phyloP scores from a whole-genome alignment of 2,888 invertebrate genomes.

The Lamellibrachia columna region DNA sequence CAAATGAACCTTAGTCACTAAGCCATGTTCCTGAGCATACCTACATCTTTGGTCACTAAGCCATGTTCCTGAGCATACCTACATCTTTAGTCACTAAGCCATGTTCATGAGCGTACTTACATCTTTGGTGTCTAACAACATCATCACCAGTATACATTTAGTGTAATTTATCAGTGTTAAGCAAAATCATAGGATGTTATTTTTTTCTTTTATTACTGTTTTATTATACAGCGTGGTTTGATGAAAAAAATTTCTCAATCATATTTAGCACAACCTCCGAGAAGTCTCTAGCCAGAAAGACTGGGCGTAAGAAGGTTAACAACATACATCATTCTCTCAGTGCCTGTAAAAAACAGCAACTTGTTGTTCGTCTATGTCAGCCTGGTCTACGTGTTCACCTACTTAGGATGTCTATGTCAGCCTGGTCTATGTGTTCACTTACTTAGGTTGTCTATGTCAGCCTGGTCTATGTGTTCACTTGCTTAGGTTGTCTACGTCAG shows the following conservation, averaged over 20 bases:
- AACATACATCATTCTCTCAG: background rate
- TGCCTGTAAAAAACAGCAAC: background rate
- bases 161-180: background rate
- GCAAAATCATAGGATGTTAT: too few species aligned
- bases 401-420: too few species aligned
- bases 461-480: too few species aligned
- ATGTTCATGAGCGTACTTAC: background rate
- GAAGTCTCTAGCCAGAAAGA: background rate
- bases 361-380: background rate
- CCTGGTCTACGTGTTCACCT: too few species aligned
- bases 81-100: too few species aligned
- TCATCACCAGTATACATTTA: background rate
- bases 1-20: background rate
- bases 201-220: too few species aligned
- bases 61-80: too few species aligned
- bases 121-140: background rate
- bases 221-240: too few species aligned
- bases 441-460: too few species aligned
- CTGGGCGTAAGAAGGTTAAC: background rate
- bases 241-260: background rate
- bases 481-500: too few species aligned
- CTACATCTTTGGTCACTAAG: background rate
- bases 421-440: too few species aligned
- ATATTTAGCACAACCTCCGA: background rate
- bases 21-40: background rate